These are phyloP conservation scores for Zosterops japonicus DNA, from an alignment of 2,113 vertebrate genomes.

Conservation along the genomic window DNA sequence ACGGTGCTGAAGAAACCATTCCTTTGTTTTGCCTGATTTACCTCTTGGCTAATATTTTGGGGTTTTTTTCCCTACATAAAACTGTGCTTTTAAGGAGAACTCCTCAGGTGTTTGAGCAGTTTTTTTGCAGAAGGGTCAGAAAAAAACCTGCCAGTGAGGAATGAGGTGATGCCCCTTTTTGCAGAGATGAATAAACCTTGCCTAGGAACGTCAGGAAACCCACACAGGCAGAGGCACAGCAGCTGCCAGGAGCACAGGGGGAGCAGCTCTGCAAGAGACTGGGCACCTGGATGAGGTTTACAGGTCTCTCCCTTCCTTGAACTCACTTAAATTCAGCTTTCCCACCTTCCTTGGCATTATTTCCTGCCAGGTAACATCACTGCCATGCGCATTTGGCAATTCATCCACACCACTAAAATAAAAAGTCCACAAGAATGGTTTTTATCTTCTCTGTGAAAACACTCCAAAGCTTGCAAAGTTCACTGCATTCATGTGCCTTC, in stretches of 20 bases:
- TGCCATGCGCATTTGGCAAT: background rate
- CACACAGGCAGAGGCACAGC: background rate
- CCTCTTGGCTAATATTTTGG: background rate
- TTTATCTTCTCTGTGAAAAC: background rate
- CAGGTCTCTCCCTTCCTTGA: background rate
- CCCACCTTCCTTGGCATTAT: background rate
- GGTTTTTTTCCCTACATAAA: background rate
- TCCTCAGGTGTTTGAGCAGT: background rate
- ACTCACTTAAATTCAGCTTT: background rate
- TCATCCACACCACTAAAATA: background rate
- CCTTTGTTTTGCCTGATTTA: background rate
- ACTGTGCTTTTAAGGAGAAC: background rate
- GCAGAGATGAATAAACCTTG: background rate
- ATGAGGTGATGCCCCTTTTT: background rate
- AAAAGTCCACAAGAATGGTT: background rate
- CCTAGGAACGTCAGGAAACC: background rate
- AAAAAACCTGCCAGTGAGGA: background rate
- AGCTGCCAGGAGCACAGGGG: background rate
- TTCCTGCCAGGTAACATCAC: background rate
- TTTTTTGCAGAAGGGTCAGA: background rate
- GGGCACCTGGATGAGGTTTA: background rate
- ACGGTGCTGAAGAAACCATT: background rate
- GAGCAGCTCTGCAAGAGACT: background rate
- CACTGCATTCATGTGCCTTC: background rate
- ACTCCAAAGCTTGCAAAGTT: background rate